Evolutionary conservation across 1,140 invertebrate species (phyloP).

Genomic region (Caenorhabditis inopinata): DNA sequence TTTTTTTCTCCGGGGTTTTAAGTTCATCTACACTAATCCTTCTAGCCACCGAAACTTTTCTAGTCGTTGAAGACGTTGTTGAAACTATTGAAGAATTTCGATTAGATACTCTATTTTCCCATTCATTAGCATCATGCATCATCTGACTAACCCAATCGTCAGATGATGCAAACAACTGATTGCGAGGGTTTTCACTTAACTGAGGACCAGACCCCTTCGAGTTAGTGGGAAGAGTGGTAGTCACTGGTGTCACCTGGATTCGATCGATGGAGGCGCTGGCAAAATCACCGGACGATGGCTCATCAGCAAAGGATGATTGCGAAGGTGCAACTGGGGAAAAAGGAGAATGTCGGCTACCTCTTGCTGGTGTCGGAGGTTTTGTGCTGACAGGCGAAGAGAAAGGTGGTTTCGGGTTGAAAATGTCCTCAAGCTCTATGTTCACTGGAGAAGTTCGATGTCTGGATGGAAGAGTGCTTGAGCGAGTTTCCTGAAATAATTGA

Average conservation of each 20-base stretch:
- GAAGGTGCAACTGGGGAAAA: not conserved
- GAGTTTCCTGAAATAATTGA: not conserved
- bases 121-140: conserved; percentile 19
- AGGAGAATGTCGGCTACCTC: not conserved
- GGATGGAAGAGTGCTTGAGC: not conserved
- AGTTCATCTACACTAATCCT: conserved; percentile 19
- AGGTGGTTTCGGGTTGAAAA: not conserved
- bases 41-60: conserved; percentile 16
- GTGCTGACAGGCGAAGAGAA: not conserved
- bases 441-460: not conserved
- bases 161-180: conserved; percentile 8
- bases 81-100: conserved; percentile 3
- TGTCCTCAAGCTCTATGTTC: not conserved
- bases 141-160: conserved; percentile 15
- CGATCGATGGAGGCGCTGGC: not conserved
- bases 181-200: conserved; percentile 4
- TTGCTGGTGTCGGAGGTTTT: conserved; percentile 4
- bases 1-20: not conserved
- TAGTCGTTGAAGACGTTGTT: not conserved
- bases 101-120: conserved; percentile 15
- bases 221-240: not conserved
- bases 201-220: not conserved
- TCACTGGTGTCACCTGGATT: conserved; percentile 16
- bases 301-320: conserved; percentile 19
- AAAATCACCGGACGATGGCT: not conserved